Evolutionary conservation across 2,888 invertebrate genomes (phyloP), one percentile per base, ranked within the genome.

Genomic region (Drosophila picticornis): DNA sequence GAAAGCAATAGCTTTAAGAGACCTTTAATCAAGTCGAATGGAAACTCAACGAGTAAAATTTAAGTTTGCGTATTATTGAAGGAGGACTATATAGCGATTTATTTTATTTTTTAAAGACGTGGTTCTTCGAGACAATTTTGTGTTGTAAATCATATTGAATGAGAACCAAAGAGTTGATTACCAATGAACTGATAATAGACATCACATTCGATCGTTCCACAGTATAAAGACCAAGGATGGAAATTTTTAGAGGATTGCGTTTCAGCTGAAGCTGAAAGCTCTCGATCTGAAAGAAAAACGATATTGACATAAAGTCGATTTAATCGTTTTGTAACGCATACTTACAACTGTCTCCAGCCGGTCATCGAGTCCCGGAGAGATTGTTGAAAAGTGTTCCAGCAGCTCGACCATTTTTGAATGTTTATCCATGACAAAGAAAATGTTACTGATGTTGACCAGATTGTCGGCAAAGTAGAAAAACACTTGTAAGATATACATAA

Each of bases 191-290:
- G 13, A 58, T 9, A 60, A 79, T 48, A 0, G 38, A 1, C 27
- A 84, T 71, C 1, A 57, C n/a, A 3, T 34, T 55, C 2, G 53
- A 2, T 1, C 70, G 79, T 2, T 79, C 63, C 52, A 88, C 27
- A 22, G 60, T 51, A 16, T 50, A 87, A 0, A 84, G 66, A 4
- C 73, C 71, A 9, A 72, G 22, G 0, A 78, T 27, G 2, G 56
- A 25, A 0, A 73, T 36, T 16, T 57, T 69, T 1, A 75, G 9
- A 0, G 69, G 76, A 19, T 84, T 34, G 2, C 55, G 43, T 19
- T 31, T 55, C 43, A 84, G 40, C 22, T 84, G 84, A 11, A 84
- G 56, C 22, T 75, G 71, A 61, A 84, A 88, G 56, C 55, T 75
- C 19, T 84, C 88, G 19, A 90, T 64, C 64, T 64, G 16, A 19